Evolutionary conservation across 2,888 invertebrate species (phyloP), one percentile per base, ranked within the genome.

Genomic region (Pandemis heparana): DNA sequence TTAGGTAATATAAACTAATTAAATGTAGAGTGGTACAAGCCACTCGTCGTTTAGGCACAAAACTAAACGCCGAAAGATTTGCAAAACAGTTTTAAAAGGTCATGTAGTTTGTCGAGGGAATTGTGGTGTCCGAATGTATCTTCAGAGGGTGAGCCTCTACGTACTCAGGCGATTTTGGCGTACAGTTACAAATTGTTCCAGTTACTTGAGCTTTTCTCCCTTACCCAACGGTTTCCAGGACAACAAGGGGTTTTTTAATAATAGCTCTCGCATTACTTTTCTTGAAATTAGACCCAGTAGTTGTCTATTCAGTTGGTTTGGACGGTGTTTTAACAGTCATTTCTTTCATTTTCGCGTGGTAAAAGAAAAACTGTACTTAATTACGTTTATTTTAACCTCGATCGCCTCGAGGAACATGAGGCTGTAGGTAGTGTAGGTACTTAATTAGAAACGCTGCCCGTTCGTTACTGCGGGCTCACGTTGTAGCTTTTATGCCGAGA

Each of bases 101-200:
- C 16, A 7, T 18, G 9, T 53, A 18, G 16, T 18, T 18, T n/a
- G 9, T 53, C 18, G 6, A 32, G 56, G 12, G 0, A 5, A 38
- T 38, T n/a, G 59, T 5, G 60, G 3, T 60, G 60, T 60, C 60
- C 60, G 14, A 60, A 60, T 38, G 60, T 23, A 5, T 23, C 56
- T 23, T 23, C 18, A 23, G 56, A 12, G 23, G 23, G 56, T 12
- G 12, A 12, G 56, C 10, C 23, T 38, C 39, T n/a, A 60, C 60
- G 32, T 10, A n/a, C 39, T 60, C 60, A 53, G 53, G 53, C 18
- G 48, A 46, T 32, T 23, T 51, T 65, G 39, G 73, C 41, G 59
- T 64, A 59, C 59, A 59, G 59, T 73, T 63, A 63, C 73, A 64
- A 56, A 56, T 69, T 69, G 63, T 59, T 73, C 68, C 59, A 41